Evolutionary conservation across 2,797 vertebrate species (phyloP).

Genomic region (Cynopterus sphinx): DNA sequence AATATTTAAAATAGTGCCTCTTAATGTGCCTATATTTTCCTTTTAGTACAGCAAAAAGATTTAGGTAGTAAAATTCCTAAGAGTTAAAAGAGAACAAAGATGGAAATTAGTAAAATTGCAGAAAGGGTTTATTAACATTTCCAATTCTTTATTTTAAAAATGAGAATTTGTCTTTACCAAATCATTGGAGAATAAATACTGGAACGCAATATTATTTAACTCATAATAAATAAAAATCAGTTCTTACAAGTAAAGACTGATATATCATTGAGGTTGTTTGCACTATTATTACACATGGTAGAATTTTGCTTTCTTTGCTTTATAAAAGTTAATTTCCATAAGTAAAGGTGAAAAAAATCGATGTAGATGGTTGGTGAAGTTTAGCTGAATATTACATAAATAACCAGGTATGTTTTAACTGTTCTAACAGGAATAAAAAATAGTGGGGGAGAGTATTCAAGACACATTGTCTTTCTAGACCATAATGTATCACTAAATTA

Average conservation of each 20-base stretch:
- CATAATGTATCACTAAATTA: background rate
- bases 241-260: conserved; percentile 18
- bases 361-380: background rate
- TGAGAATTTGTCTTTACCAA: conserved; percentile 39
- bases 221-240: conserved; percentile 54
- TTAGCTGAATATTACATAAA: conserved; percentile 17
- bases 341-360: background rate
- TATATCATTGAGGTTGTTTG: conserved; percentile 31
- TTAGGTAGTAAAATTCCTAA: background rate
- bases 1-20: conserved; percentile 23
- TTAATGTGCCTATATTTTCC: background rate
- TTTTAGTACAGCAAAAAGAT: background rate
- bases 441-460: background rate
- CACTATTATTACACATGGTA: background rate
- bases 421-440: background rate
- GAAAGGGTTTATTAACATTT: background rate
- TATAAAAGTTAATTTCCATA: conserved; percentile 55
- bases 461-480: background rate
- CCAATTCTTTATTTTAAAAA: conserved; percentile 40
- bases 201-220: conserved; percentile 47
- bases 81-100: conserved; percentile 40
- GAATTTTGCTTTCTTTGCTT: conserved; percentile 60
- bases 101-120: conserved; percentile 25
- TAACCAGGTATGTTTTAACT: background rate
- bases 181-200: conserved; percentile 36